Evolutionary conservation across 2,888 invertebrate genomes (phyloP).

Genomic region (Acleris literana): DNA sequence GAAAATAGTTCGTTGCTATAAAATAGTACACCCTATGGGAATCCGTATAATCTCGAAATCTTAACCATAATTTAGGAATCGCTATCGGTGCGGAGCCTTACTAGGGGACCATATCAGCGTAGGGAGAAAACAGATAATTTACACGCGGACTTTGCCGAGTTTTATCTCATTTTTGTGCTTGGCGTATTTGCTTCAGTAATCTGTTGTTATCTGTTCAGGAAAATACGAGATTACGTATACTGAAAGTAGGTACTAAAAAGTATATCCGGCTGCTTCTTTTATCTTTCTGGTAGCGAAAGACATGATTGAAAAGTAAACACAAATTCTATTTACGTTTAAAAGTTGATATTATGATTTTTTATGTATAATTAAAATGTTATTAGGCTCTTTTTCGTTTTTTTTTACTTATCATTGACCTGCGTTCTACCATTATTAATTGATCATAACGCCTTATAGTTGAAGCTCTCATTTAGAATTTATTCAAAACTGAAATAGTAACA

Average conservation of each 20-base stretch:
- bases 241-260: background rate
- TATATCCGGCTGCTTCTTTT: background rate
- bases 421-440: too few relatives aligned
- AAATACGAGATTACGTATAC: too few relatives aligned
- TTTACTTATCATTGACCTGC: too few relatives aligned
- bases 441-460: too few relatives aligned
- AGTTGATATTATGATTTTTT: too few relatives aligned
- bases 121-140: constrained; percentile 32
- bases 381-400: too few relatives aligned
- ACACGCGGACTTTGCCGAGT: constrained; percentile 27
- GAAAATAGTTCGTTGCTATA: constrained; percentile 8
- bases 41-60: constrained; percentile 32
- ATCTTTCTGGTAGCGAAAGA: too few relatives aligned
- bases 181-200: constrained; percentile 9
- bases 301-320: too few relatives aligned
- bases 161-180: constrained; percentile 27
- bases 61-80: constrained; percentile 37
- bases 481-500: too few relatives aligned
- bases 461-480: too few relatives aligned
- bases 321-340: too few relatives aligned
- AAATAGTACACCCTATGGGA: constrained; percentile 14
- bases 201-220: background rate
- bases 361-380: too few relatives aligned
- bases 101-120: constrained; percentile 31
- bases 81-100: constrained; percentile 32